Base-by-base conservation (phyloP, 2,888 invertebrate species). In the Megaustenia siamemsis region DNA sequence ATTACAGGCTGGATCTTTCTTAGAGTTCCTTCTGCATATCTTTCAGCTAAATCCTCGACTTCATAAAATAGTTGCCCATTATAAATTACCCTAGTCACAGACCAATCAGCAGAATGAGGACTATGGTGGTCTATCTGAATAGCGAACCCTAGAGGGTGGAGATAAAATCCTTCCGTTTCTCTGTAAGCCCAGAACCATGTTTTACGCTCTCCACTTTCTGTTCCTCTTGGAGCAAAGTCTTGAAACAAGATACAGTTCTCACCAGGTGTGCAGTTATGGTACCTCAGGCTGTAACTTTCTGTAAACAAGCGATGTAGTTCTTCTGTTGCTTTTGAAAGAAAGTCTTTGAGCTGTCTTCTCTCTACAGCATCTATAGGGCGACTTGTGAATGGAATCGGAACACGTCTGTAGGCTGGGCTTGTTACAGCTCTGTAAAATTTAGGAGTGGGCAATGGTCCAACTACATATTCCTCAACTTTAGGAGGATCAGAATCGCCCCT, bases 401-500 rank as follows among this genome's bases (percentile, higher is more conserved):
- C 87, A 40, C 86, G 86, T 0, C 90, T 86, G 82, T 90, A 91
- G 0, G 89, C 87, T 0, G 91, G 91, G 84, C 90, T 91, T 81
- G 89, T 87, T 10, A 90, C 88, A 15, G 87, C 86, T 28, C 82
- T 83, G 35, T 90, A 88, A 79, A 87, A 89, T n/a, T 68, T 87
- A 0, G 92, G 92, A 0, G 85, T 83, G 5, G 92, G 92, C 24
- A 92, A 81, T 2, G 91, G 91, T 1, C 90, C 90, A 6, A 93
- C 93, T 32, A 90, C 86, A 83, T 91, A 92, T 82, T 93, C 93
- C 82, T 92, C 92, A 1, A 92, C 90, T 28, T 87, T 66, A 10
- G 92, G 91, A 0, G 89, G 88, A 8, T 81, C 82, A 38, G 88
- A n/a, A 82, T 93, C 90, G 12, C 92, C 93, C 18, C 93, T 86